phyloP scores from a whole-genome alignment of 2,888 invertebrate genomes.

The Chelonus formosanus region DNA sequence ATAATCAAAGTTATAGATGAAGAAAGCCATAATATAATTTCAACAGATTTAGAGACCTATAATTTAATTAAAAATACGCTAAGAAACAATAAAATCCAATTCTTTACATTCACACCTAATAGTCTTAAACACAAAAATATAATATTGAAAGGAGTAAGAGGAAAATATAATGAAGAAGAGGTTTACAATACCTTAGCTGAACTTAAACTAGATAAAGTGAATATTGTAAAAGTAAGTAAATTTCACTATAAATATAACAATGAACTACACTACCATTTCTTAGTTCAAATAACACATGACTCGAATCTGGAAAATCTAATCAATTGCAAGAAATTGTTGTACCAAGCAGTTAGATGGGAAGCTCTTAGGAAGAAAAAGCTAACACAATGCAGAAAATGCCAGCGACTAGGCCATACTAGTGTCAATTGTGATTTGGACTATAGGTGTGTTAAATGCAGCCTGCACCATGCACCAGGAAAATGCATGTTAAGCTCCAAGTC shows the following conservation, averaged over 20 bases:
- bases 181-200: background rate
- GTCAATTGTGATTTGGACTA: conserved; percentile 30
- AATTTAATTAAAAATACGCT: background rate
- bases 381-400: conserved; percentile 32
- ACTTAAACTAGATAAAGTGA: background rate
- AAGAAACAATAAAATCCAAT: background rate
- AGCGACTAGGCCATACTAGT: conserved; percentile 30
- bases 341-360: conserved; percentile 24
- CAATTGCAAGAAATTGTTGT: background rate
- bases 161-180: background rate
- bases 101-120: background rate
- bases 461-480: conserved; percentile 19
- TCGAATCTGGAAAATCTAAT: background rate
- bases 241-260: background rate
- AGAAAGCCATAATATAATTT: no score
- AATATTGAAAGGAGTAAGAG: background rate
- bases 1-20: no score
- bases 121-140: background rate
- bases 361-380: background rate
- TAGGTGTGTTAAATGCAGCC: conserved; percentile 35
- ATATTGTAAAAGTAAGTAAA: background rate
- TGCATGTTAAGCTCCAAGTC: background rate
- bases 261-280: background rate
- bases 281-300: background rate
- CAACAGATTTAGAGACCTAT: no score